Base-by-base conservation (phyloP, 2,797 vertebrate species). In the Kryptolebias ocellatus region DNA sequence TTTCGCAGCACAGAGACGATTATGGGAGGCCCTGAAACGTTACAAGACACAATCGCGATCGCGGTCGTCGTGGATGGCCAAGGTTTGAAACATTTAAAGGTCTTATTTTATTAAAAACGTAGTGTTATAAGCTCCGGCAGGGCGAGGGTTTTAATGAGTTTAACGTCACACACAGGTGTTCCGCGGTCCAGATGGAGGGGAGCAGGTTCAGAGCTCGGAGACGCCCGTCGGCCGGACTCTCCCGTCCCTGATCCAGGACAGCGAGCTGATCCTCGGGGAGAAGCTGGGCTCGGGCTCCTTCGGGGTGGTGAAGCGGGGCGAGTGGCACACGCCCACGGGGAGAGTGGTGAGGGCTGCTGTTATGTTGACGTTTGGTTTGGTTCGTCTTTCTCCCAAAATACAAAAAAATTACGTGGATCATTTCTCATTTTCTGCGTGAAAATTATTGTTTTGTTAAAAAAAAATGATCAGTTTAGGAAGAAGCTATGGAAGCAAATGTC, bases 261-360 rank as follows among this genome's bases (percentile, higher is more conserved):
- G 74, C n/a, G 95, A 96, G 66, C 88, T 97, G 74, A 11, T 79
- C 24, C 86, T 95, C 72, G 90, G 83, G 1, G 95, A 97, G 74
- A 93, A 90, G 55, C 81, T 98, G 65, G 96, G 96, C 17, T 94
- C 95, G 0, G 96, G 96, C 12, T 96, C 95, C 75, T 98, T 96
- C 5, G 96, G 96, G 0, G 94, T 96, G 68, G 96, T 98, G 57
- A 93, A 84, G 70, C 93, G 86, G 52, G 96, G 93, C 4, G 93
- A 96, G 47, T 97, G 96, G 96, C 93, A 91, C 5, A 84, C 93
- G 0, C 93, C 94, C 0, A 85, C 83, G 0, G 96, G 95, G 1
- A 88, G 83, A 83, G 90, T 91, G 64, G 96, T 97, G 77, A 92
- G 92, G 61, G 27, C 10, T n/a, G 0, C 2, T 16, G 28, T 39